phyloP scores from a whole-genome alignment of 2,888 invertebrate species.

The Sarcophaga rosellei region DNA sequence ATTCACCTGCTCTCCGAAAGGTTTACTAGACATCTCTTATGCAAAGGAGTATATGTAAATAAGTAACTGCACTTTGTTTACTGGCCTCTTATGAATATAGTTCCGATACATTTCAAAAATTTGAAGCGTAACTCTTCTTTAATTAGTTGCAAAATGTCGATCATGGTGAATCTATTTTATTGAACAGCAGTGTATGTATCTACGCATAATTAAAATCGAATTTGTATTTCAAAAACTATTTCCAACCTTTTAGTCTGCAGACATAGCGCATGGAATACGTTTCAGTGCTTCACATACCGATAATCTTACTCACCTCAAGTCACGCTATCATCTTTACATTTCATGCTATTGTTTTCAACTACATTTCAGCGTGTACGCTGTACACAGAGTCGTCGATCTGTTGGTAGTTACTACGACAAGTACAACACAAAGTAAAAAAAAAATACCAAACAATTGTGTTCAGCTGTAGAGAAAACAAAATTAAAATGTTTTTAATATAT shows the following conservation, averaged over 20 bases:
- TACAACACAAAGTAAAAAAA: slow-evolving; percentile 6
- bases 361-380: slow-evolving; percentile 2
- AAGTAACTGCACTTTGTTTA: too few species aligned
- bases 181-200: too few species aligned
- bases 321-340: slow-evolving; percentile 9
- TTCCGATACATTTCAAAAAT: too few species aligned
- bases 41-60: too few species aligned
- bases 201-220: too few species aligned
- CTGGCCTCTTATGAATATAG: too few species aligned
- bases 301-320: background rate
- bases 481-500: slow-evolving; percentile 26
- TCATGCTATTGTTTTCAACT: background rate
- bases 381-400: background rate
- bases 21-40: too few species aligned
- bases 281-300: background rate
- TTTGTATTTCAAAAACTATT: too few species aligned
- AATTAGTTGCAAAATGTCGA: too few species aligned
- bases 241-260: background rate
- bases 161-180: too few species aligned
- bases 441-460: slow-evolving; percentile 32
- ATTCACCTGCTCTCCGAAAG: too few species aligned
- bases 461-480: background rate
- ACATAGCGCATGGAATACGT: background rate
- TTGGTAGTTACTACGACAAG: slow-evolving; percentile 13
- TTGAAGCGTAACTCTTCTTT: too few species aligned